Evolutionary conservation across 1,140 invertebrate genomes (phyloP).

Genomic region (Bombus superbus): DNA sequence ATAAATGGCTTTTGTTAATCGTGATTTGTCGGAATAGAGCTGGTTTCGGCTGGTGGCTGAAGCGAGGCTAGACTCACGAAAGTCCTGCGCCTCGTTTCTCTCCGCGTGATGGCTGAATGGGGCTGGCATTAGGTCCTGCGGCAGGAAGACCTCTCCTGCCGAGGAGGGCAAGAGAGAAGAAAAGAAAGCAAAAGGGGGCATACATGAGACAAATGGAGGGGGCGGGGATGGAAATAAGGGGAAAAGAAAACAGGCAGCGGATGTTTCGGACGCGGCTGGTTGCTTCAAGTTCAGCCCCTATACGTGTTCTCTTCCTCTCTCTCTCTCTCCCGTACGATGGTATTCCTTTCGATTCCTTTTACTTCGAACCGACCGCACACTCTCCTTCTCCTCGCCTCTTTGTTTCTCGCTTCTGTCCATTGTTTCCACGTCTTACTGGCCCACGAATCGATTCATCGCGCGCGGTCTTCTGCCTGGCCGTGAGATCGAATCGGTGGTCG

Average conservation of each 20-base stretch:
- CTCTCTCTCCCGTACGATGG: not conserved
- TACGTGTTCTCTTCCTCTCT: not conserved
- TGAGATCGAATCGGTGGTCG: conserved; percentile 9
- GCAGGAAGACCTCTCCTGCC: conserved; percentile 24
- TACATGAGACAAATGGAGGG: conserved; percentile 55
- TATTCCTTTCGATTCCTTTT: conserved; percentile 9
- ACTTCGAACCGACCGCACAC: not conserved
- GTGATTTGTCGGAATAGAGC: conserved; percentile 23
- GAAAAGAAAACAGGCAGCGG: conserved; percentile 33
- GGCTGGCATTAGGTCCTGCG: conserved; percentile 34
- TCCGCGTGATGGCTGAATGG: conserved; percentile 37
- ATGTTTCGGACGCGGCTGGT: conserved; percentile 55
- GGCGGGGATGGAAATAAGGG: not conserved
- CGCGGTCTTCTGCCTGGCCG: too few relatives aligned
- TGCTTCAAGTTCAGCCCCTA: conserved; percentile 22
- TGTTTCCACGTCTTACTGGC: conserved; percentile 19
- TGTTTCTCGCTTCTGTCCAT: conserved; percentile 24
- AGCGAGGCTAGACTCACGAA: not conserved
- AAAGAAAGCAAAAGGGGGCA: conserved; percentile 48
- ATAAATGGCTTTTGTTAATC: conserved; percentile 45
- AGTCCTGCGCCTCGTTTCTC: conserved; percentile 23
- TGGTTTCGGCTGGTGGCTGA: conserved; percentile 5
- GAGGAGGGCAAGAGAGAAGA: conserved; percentile 5
- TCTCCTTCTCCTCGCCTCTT: conserved; percentile 10
- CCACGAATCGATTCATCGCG: conserved; percentile 18